Evolutionary conservation across 2,888 invertebrate species (phyloP), one percentile per base, ranked within the genome.

Genomic region (Onthophagus sagittarius): DNA sequence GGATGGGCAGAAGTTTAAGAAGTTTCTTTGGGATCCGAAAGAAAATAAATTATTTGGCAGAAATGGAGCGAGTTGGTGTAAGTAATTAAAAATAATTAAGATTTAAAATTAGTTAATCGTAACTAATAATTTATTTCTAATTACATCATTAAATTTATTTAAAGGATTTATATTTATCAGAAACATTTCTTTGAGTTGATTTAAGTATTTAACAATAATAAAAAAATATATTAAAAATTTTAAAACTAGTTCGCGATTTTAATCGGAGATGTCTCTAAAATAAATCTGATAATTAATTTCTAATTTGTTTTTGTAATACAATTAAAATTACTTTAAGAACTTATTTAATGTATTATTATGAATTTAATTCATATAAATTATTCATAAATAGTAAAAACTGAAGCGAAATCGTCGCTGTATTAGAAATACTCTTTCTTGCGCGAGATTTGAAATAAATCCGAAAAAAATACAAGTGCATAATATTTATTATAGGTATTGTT

Each of bases 1-100:
- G 0, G 86, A 86, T 64, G 87, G 88, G 76, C 87, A 92, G 82
- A 88, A 88, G 76, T 81, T 90, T 72, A 89, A 89, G 82, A 85
- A 89, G 78, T 94, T 93, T 86, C 81, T 96, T 65, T 95, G 92
- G 89, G 92, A 96, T 85, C 88, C 90, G 0, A 91, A 93, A 81
- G 91, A 90, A 5, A 90, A 88, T 79, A 89, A 90, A 83, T 88
- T 95, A 82, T 90, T 93, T 74, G 96, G 96, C 72, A 88, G 96
- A 79, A 94, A 93, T 5, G 91, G 88, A 14, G 86, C 90, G 7
- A 94, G 94, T 84, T 96, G 96, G 96, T 91, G 95, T 95, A 85
- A 93, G 94, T 91, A 23, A 62, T 70, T 23, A 39, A 32, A 64
- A 64, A n/a, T 9, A 64, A 14, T 64, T 64, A n/a, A 14, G 63